Evolutionary conservation across 2,888 invertebrate species (phyloP).

Genomic region (Meghimatium bilineatum): DNA sequence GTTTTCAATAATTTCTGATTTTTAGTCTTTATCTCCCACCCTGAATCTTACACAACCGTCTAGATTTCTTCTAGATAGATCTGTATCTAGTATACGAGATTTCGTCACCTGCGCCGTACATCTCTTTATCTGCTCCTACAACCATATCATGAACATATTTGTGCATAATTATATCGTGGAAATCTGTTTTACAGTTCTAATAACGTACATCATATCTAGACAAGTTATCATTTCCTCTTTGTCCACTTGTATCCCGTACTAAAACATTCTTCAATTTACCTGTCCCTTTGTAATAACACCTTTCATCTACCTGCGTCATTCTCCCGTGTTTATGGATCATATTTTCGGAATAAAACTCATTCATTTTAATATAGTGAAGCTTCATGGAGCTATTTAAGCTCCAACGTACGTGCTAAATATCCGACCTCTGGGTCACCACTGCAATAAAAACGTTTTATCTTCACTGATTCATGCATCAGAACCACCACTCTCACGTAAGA

Average conservation of each 20-base stretch:
- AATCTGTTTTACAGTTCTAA: not conserved
- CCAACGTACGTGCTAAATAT: not conserved
- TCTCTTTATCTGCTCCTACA: not conserved
- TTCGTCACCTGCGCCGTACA: not conserved
- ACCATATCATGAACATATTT: not conserved
- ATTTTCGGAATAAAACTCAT: not conserved
- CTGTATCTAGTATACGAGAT: not conserved
- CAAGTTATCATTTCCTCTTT: not conserved
- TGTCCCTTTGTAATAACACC: not conserved
- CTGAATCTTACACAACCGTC: not conserved
- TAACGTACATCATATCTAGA: not conserved
- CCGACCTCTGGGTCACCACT: not conserved
- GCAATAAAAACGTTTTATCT: slow-evolving; percentile 2
- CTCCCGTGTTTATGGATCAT: not conserved
- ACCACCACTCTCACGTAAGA: not conserved
- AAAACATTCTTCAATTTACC: not conserved
- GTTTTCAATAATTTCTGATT: not conserved
- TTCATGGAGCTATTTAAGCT: not conserved
- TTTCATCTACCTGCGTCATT: not conserved
- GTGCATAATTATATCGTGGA: not conserved
- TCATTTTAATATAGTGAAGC: not conserved
- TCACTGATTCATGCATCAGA: not conserved
- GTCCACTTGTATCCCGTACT: not conserved
- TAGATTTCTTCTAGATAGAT: not conserved
- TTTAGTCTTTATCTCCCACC: not conserved